These are phyloP conservation scores for Ridgeia piscesae DNA, from an alignment of 1,140 invertebrate species.

Conservation along the genomic window DNA sequence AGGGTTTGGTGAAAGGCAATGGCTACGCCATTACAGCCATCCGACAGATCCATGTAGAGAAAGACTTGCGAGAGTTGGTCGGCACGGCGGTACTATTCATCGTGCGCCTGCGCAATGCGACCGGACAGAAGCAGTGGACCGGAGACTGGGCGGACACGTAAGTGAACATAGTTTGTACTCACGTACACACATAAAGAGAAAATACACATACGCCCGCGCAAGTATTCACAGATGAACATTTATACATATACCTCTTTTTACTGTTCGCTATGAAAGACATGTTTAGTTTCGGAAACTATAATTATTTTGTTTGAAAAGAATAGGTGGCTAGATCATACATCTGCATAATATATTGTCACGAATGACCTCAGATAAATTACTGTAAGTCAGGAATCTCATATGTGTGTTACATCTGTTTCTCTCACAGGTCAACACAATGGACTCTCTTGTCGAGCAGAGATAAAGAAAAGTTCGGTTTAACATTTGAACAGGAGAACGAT, in stretches of 20 bases:
- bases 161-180: not conserved
- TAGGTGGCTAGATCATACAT: too few species aligned
- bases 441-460: slow-evolving; percentile 84
- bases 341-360: not conserved
- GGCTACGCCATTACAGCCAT: slow-evolving; percentile 92
- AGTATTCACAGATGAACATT: not conserved
- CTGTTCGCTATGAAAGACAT: not conserved
- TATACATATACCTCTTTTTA: not conserved
- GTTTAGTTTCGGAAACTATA: not conserved
- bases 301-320: not conserved
- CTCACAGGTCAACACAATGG: slow-evolving; percentile 75
- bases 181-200: not conserved
- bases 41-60: slow-evolving; percentile 67
- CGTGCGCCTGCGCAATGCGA: slow-evolving; percentile 63
- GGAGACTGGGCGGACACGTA: slow-evolving; percentile 67
- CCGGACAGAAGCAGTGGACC: slow-evolving; percentile 65
- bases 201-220: not conserved
- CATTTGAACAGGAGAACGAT: slow-evolving; percentile 93
- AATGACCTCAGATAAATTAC: not conserved
- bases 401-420: not conserved
- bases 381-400: not conserved
- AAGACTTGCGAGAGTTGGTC: slow-evolving; percentile 64
- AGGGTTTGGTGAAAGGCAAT: slow-evolving; percentile 87
- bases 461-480: slow-evolving; percentile 85
- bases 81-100: slow-evolving; percentile 59